Conservation (phyloP, 2,888 invertebrate genomes). For the Cantharis lateralis region DNA sequence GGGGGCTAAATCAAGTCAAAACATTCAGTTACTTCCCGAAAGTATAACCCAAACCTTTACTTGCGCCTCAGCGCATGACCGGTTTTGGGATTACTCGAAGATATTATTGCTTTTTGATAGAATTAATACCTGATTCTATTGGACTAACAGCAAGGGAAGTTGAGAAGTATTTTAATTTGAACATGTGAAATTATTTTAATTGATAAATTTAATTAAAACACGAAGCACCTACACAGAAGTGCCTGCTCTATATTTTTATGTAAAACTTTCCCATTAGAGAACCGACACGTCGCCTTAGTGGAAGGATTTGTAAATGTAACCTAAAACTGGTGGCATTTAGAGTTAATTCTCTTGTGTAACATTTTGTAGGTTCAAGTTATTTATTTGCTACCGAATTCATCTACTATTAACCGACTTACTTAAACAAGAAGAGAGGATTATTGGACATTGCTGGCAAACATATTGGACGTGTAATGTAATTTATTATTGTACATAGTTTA, state of each 20-base stretch:
- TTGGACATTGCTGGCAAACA: not conserved
- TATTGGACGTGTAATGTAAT: not conserved
- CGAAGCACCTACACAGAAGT: not conserved
- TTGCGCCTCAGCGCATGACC: too few relatives aligned
- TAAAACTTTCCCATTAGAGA: not conserved
- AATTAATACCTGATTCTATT: too few relatives aligned
- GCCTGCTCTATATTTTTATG: not conserved
- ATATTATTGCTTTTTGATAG: too few relatives aligned
- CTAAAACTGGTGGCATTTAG: not conserved
- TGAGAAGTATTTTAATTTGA: not conserved
- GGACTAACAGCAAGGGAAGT: too few relatives aligned
- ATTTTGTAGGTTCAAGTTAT: not conserved
- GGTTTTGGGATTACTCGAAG: too few relatives aligned
- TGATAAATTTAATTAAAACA: not conserved
- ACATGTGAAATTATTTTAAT: not conserved
- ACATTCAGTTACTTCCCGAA: too few relatives aligned
- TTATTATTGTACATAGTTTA: not conserved
- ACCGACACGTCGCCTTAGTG: not conserved
- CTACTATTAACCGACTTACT: not conserved
- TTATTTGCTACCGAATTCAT: not conserved
- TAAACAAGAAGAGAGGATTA: not conserved
- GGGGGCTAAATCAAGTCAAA: too few relatives aligned
- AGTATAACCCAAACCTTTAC: too few relatives aligned
- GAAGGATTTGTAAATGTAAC: not conserved
- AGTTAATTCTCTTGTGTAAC: not conserved